Conservation (phyloP, 2,797 vertebrate genomes). For the Tinamus major region DNA sequence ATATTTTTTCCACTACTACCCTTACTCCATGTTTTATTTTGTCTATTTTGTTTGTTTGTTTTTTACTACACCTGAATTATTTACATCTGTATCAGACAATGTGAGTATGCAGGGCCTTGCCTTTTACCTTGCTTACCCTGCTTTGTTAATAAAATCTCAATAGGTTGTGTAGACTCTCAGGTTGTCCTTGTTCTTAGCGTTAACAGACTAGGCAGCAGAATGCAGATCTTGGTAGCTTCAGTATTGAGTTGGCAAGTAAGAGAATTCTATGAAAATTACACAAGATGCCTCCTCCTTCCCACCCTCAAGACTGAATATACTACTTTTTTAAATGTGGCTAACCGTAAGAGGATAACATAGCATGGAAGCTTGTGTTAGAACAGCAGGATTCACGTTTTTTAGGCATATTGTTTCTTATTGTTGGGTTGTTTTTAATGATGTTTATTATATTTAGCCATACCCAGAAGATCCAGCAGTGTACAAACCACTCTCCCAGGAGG, state of each 20-base stretch:
- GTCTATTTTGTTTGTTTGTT: too few relatives aligned
- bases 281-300: background rate
- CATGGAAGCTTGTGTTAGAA: background rate
- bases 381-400: background rate
- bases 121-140: background rate
- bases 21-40: background rate
- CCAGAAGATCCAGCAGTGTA: slow-evolving; percentile 99
- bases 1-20: background rate
- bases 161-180: background rate
- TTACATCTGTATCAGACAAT: background rate
- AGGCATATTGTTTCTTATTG: background rate
- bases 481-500: slow-evolving; percentile 99
- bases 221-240: background rate
- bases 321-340: background rate
- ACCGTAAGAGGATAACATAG: background rate
- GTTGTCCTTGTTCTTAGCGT: background rate
- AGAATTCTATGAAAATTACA: background rate
- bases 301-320: background rate
- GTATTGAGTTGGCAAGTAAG: background rate
- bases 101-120: background rate
- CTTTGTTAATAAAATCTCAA: background rate
- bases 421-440: slow-evolving; percentile 28
- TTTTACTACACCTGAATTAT: background rate
- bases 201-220: background rate
- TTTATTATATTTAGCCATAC: slow-evolving; percentile 88